These are phyloP conservation scores for Actias luna DNA, from an alignment of 2,888 invertebrate species.

Conservation along the genomic window DNA sequence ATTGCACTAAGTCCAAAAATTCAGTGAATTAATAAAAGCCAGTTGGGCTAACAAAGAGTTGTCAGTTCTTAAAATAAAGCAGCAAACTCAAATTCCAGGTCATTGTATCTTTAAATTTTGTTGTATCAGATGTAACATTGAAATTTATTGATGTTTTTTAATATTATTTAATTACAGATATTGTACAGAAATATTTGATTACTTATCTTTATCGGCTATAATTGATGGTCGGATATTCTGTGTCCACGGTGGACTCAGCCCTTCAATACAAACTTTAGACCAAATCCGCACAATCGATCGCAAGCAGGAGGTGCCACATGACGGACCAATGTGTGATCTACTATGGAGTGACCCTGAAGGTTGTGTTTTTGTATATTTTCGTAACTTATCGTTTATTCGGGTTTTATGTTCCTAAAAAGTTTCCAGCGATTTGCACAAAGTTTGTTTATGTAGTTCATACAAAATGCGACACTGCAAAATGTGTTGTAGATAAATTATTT, in stretches of 20 bases:
- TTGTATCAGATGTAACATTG: background rate
- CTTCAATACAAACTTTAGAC: conserved; percentile 98
- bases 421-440: no score
- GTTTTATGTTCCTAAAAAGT: no score
- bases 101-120: background rate
- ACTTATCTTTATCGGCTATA: conserved; percentile 96
- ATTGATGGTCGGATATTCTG: conserved; percentile 99
- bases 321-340: conserved; percentile 99
- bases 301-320: conserved; percentile 99
- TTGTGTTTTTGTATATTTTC: conserved; percentile 44
- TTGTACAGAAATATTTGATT: conserved; percentile 99
- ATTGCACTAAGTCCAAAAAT: no score
- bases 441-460: no score
- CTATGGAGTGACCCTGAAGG: conserved; percentile 99
- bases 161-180: conserved; percentile 83
- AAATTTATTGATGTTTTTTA: background rate
- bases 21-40: no score
- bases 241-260: conserved; percentile 99
- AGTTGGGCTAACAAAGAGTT: no score
- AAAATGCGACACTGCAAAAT: no score
- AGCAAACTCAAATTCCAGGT: background rate
- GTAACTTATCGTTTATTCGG: no score
- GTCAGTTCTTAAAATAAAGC: background rate
- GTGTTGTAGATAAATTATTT: no score
- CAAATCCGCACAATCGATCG: conserved; percentile 99